A percentile compares a stretch with the other conserved stretches of the same genome.
Conservation (phyloP, 2,113 vertebrate genomes). For the Corythornis madagascariensis region DNA sequence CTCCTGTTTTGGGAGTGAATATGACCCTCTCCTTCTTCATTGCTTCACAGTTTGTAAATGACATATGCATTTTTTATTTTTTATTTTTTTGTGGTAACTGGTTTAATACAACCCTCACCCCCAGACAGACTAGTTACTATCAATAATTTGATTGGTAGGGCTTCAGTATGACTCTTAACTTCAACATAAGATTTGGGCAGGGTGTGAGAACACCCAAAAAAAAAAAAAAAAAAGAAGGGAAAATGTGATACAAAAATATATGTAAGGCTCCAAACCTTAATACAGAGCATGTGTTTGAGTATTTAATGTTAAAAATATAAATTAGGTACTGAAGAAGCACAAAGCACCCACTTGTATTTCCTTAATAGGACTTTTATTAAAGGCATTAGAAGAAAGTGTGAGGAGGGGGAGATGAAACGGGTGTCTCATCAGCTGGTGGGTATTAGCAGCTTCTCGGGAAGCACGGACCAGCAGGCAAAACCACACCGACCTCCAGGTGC, state of each 20-base stretch:
- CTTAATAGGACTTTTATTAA: slow-evolving; percentile 37
- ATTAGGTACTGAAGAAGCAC: slow-evolving; percentile 14
- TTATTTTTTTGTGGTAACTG: background rate
- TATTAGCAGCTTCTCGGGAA: slow-evolving; percentile 24
- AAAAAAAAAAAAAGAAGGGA: background rate
- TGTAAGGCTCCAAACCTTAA: background rate
- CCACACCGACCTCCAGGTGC: slow-evolving; percentile 21
- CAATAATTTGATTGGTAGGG: background rate
- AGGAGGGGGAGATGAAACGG: slow-evolving; percentile 28
- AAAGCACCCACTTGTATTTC: slow-evolving; percentile 27
- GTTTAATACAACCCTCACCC: background rate
- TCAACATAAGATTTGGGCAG: background rate
- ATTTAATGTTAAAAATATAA: slow-evolving; percentile 47
- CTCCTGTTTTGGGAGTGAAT: background rate
- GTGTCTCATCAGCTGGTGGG: background rate
- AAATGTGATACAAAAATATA: background rate
- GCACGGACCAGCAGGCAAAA: background rate
- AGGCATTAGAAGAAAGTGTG: slow-evolving; percentile 14
- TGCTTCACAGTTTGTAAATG: background rate
- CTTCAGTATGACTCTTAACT: background rate
- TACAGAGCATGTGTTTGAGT: background rate
- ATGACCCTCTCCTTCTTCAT: background rate
- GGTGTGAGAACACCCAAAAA: background rate
- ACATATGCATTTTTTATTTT: background rate
- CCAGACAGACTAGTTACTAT: background rate